Conservation (phyloP, 2,113 vertebrate genomes). For the Leptobrachium leishanense region DNA sequence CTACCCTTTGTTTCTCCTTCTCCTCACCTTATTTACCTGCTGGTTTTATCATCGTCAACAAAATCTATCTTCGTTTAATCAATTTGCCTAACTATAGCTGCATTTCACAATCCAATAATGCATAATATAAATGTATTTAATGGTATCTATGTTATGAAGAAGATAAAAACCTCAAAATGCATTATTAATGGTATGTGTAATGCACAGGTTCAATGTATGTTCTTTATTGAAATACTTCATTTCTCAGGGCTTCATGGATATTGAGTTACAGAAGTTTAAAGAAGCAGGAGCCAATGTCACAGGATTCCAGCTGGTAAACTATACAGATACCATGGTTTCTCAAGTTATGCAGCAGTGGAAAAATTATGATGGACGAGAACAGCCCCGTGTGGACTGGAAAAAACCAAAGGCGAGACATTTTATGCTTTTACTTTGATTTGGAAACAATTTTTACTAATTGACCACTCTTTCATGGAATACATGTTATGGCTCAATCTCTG, state of each 20-base stretch:
- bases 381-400: conserved; percentile 85
- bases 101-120: too few species aligned
- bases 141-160: too few species aligned
- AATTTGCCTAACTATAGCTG: too few species aligned
- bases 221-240: background rate
- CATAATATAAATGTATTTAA: too few species aligned
- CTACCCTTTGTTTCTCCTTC: too few species aligned
- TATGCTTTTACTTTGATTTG: background rate
- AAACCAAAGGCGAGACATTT: conserved; percentile 78
- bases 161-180: background rate
- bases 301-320: conserved; percentile 94
- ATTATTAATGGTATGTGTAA: background rate
- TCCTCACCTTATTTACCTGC: too few species aligned
- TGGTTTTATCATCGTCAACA: too few species aligned
- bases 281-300: conserved; percentile 94
- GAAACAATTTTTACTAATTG: too few species aligned
- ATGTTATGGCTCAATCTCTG: too few species aligned
- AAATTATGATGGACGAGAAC: conserved; percentile 88
- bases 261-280: conserved; percentile 90
- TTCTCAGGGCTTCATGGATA: conserved; percentile 92
- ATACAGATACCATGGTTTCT: conserved; percentile 80
- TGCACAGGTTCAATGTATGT: background rate
- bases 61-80: too few species aligned
- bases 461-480: too few species aligned
- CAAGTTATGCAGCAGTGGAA: conserved; percentile 91